Percentiles rank a stretch among this genome's conserved stretches.
These are phyloP conservation scores for Butorides virescens DNA, from an alignment of 2,113 vertebrate genomes.

Conservation along the genomic window DNA sequence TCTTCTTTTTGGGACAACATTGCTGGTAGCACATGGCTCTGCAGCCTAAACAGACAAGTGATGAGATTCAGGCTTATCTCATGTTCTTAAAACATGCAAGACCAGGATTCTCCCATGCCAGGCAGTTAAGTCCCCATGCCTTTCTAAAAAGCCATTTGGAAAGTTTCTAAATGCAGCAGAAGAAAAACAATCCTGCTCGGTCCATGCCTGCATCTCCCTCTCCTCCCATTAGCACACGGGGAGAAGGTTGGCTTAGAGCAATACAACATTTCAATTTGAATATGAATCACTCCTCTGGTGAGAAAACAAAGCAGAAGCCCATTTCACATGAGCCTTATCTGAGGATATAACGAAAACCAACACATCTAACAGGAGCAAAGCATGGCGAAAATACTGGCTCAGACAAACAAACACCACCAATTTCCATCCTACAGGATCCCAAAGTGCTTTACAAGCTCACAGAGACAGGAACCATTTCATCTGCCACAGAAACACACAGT, in stretches of 20 bases:
- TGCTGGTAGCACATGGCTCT: not conserved
- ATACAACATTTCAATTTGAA: conserved; percentile 1
- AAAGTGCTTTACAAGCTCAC: not conserved
- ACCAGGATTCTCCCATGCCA: not conserved
- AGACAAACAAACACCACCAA: not conserved
- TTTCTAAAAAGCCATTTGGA: conserved; percentile 41
- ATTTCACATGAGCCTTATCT: not conserved
- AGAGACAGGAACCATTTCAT: not conserved
- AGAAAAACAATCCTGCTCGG: not conserved
- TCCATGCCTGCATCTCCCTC: not conserved
- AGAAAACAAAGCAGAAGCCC: conserved; percentile 29
- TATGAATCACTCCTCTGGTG: conserved; percentile 49
- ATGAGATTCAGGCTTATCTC: not conserved
- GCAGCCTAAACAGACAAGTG: not conserved
- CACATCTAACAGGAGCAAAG: not conserved
- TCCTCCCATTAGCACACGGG: not conserved
- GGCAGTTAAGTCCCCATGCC: not conserved
- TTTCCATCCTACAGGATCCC: not conserved
- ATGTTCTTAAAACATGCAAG: not conserved
- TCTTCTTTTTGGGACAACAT: not conserved
- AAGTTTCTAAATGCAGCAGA: conserved; percentile 23
- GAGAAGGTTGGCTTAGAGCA: conserved; percentile 23
- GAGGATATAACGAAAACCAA: not conserved
- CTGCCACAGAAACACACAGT: not conserved
- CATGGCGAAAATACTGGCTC: not conserved